Conservation (phyloP, 1,140 invertebrate species). For the Nylanderia fulva region DNA sequence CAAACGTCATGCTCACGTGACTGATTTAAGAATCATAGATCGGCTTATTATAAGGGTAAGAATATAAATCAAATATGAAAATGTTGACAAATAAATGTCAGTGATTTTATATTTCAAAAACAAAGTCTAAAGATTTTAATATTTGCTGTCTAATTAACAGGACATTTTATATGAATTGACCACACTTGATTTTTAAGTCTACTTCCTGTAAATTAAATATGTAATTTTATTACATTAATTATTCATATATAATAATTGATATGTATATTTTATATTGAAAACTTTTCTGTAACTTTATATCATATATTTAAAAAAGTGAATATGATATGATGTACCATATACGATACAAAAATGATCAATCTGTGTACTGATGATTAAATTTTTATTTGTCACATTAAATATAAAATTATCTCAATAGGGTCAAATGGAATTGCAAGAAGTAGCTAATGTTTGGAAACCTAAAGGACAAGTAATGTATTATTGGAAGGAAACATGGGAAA, state of each 20-base stretch:
- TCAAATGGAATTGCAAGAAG: slow-evolving; percentile 97
- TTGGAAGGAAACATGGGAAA: slow-evolving; percentile 94
- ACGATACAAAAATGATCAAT: background rate
- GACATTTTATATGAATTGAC: too few relatives aligned
- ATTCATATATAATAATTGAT: background rate
- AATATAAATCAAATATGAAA: background rate
- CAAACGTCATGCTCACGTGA: slow-evolving; percentile 90
- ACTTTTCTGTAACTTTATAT: background rate
- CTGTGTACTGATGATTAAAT: background rate
- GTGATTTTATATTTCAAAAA: background rate
- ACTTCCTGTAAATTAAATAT: too few relatives aligned
- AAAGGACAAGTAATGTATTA: slow-evolving; percentile 94
- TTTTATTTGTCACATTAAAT: background rate
- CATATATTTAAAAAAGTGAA: background rate
- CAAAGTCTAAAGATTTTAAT: too few relatives aligned
- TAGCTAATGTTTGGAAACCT: slow-evolving; percentile 94
- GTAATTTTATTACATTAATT: slow-evolving; percentile 25
- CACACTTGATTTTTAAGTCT: too few relatives aligned
- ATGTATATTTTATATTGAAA: background rate
- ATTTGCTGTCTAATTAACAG: too few relatives aligned
- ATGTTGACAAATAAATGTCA: background rate
- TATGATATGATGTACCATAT: background rate
- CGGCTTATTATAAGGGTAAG: slow-evolving; percentile 95
- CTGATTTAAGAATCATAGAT: slow-evolving; percentile 95
- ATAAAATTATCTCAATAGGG: slow-evolving; percentile 87